Percentiles rank a stretch among this genome's conserved stretches.
Evolutionary conservation across 2,797 vertebrate species (phyloP).

Genomic region (Poecilia gillii): DNA sequence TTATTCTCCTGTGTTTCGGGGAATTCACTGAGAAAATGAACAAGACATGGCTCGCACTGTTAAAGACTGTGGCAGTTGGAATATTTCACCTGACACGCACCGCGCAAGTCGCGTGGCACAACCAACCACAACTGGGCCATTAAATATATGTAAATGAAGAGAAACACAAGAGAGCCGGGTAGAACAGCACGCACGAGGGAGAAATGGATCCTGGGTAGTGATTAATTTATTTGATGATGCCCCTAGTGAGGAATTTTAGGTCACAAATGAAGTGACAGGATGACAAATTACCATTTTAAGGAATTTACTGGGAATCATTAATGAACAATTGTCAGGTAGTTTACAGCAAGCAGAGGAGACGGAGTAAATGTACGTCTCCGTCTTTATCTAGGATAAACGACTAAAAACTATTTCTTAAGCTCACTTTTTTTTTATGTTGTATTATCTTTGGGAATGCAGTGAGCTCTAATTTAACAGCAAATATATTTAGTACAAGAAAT

Average conservation of each 20-base stretch:
- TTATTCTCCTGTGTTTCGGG: conserved; percentile 65
- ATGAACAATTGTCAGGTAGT: conserved; percentile 99
- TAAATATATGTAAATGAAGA: conserved; percentile 99
- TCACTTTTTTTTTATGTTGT: conserved; percentile 88
- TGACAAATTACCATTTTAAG: conserved; percentile 99
- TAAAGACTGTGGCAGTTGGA: conserved; percentile 92
- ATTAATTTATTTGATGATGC: conserved; percentile 99
- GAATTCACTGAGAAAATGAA: conserved; percentile 86
- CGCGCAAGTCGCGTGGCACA: conserved; percentile 92
- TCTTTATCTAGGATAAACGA: conserved; percentile 92
- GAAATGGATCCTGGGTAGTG: conserved; percentile 99
- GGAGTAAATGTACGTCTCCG: conserved; percentile 94
- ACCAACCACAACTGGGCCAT: conserved; percentile 99
- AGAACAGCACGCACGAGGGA: conserved; percentile 99
- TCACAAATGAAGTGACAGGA: conserved; percentile 99
- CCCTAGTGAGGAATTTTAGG: conserved; percentile 99
- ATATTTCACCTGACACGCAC: conserved; percentile 98
- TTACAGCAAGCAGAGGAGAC: conserved; percentile 93
- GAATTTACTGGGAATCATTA: conserved; percentile 99
- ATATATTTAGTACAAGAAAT: conserved; percentile 87
- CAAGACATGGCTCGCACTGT: conserved; percentile 90
- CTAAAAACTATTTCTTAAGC: conserved; percentile 81
- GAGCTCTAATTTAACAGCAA: conserved; percentile 88
- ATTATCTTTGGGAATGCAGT: conserved; percentile 88
- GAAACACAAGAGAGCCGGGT: conserved; percentile 96